Percentiles rank a stretch among this genome's conserved stretches.
Conservation (phyloP, 1,140 invertebrate species). For the Heterodera schachtii region DNA sequence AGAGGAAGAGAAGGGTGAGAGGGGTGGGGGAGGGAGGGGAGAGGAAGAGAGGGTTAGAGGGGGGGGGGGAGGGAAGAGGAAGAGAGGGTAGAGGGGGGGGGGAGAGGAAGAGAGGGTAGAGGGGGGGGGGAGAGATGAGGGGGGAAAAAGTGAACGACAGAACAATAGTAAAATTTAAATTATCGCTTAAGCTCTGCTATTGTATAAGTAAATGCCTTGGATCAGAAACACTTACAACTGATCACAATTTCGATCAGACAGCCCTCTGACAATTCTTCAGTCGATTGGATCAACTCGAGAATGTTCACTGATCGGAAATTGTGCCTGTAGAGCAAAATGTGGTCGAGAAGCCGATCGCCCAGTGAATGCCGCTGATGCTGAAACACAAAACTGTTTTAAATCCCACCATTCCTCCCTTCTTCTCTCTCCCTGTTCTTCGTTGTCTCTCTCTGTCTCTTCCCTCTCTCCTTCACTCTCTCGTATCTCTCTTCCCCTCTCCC, state of each 20-base stretch:
- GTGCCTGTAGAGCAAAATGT: slow-evolving; percentile 62
- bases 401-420: too few relatives aligned
- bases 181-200: too few relatives aligned
- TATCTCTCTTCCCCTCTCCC: too few relatives aligned
- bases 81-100: not conserved
- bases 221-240: slow-evolving; percentile 53
- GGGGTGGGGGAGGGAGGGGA: not conserved
- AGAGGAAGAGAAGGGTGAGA: not conserved
- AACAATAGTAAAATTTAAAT: too few relatives aligned
- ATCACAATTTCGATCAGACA: slow-evolving; percentile 62
- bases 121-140: too few relatives aligned
- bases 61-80: not conserved
- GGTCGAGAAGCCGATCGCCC: slow-evolving; percentile 49
- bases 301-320: slow-evolving; percentile 65
- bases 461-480: too few relatives aligned
- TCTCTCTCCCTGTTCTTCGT: too few relatives aligned
- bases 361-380: slow-evolving; percentile 50
- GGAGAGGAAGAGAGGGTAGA: not conserved
- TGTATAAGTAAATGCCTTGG: too few relatives aligned
- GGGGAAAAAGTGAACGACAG: too few relatives aligned
- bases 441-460: too few relatives aligned
- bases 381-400: slow-evolving; percentile 13
- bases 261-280: slow-evolving; percentile 57
- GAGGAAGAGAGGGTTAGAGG: too few relatives aligned
- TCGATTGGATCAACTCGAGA: slow-evolving; percentile 55